Base-by-base conservation (phyloP, 2,888 invertebrate species). In the Diplolepis rosae region DNA sequence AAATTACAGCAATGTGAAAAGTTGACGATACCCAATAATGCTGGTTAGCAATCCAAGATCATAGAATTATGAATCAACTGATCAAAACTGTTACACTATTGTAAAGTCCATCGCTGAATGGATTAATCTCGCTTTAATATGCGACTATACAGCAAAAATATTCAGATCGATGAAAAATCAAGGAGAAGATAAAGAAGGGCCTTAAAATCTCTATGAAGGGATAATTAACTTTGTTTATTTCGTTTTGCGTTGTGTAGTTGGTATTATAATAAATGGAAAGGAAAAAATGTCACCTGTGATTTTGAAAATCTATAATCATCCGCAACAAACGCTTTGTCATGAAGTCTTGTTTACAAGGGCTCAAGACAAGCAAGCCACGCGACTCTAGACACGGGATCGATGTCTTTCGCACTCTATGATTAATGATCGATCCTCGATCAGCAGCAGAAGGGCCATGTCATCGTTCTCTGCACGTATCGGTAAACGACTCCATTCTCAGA, bases 341-440 rank as follows among this genome's bases (percentile, higher is more conserved):
- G 52, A 52, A 52, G 52, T 30, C 52, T 52, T 52, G 52, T 52
- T 52, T 52, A 52, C 52, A 71, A 76, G 69, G 69, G 69, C 70
- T 72, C 50, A 65, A 66, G 72, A 71, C 69, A 72, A 27, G 54
- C 68, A n/a, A 67, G 70, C 65, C 39, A 50, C 28, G 48, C 28
- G 68, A 65, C 68, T 54, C 35, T 66, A 51, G 74, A 71, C 75
- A 76, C 65, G 67, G 71, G 74, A 75, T 66, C 52, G 56, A 69
- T 73, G 71, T 71, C 76, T 75, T 78, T 69, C 67, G 51, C 70
- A 67, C 71, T 73, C 75, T 73, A 76, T 84, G 85, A 85, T 85
- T 85, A 85, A 85, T 85, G 85, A 84, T 78, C 77, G 79, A 75
- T 75, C 74, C 70, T 72, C 76, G 78, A 78, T 78, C 77, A 70